These are phyloP conservation scores for Petrolisthes manimaculis DNA, from an alignment of 2,888 invertebrate genomes.

Conservation along the genomic window DNA sequence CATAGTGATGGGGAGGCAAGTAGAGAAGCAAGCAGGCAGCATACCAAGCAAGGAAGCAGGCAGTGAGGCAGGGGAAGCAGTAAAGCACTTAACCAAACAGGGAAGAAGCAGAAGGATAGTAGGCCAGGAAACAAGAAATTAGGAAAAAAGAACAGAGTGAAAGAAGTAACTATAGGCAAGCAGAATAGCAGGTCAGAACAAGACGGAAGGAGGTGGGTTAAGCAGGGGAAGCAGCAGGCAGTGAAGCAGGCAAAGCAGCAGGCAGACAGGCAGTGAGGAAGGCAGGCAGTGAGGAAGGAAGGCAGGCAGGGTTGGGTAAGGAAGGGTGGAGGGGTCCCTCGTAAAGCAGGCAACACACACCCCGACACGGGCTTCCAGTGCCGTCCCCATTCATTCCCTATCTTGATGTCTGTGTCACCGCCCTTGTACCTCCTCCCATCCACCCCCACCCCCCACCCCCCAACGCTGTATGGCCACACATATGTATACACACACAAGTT, in stretches of 20 bases:
- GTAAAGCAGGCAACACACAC: conserved; percentile 25
- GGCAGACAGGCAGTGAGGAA: too few species aligned
- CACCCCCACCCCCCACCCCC: too few species aligned
- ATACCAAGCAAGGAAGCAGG: too few species aligned
- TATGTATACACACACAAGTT: too few species aligned
- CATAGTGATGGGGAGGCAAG: not conserved
- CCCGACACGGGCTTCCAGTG: not conserved
- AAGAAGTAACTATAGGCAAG: not conserved
- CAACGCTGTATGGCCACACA: too few species aligned
- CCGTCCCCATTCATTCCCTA: conserved; percentile 14
- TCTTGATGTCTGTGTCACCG: not conserved
- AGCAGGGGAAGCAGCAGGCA: too few species aligned
- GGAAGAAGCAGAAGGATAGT: not conserved
- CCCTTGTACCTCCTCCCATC: not conserved
- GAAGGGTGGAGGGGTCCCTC: not conserved
- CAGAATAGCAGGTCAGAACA: too few species aligned
- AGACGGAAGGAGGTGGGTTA: too few species aligned
- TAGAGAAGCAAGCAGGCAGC: too few species aligned
- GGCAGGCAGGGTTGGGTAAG: not conserved
- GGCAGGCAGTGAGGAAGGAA: not conserved
- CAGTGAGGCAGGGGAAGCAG: not conserved
- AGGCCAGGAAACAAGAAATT: not conserved
- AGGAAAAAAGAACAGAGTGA: not conserved
- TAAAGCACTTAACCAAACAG: not conserved
- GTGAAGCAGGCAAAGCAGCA: too few species aligned